Conservation (phyloP, 92 coral and sea anemone genomes). For the Umimayanthus chanpuru region DNA sequence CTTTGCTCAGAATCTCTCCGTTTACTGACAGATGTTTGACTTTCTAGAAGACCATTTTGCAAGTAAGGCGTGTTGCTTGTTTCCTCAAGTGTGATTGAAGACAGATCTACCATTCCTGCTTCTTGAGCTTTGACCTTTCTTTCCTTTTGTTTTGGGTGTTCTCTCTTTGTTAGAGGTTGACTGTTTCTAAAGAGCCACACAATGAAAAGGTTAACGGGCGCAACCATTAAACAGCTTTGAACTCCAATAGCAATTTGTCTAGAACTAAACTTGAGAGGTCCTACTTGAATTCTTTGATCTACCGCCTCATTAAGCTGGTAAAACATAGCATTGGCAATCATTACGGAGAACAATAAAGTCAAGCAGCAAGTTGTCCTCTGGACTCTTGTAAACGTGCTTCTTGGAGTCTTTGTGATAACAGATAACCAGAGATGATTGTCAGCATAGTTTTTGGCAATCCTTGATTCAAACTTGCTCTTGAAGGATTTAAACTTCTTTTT, state of each 20-base stretch:
- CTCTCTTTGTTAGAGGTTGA: not conserved
- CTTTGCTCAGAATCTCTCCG: not conserved
- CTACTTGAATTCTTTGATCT: slow-evolving; percentile 75
- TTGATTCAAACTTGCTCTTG: slow-evolving; percentile 51
- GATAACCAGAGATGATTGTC: slow-evolving; percentile 86
- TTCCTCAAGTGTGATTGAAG: not conserved
- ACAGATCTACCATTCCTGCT: not conserved
- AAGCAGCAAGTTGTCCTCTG: slow-evolving; percentile 86
- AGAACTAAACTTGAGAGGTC: slow-evolving; percentile 81
- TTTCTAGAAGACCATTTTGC: not conserved
- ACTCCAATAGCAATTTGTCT: slow-evolving; percentile 75
- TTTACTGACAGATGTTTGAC: not conserved
- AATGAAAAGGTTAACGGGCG: slow-evolving; percentile 71
- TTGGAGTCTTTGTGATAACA: slow-evolving; percentile 76
- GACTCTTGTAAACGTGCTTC: slow-evolving; percentile 72
- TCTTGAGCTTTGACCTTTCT: not conserved
- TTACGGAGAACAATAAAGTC: slow-evolving; percentile 66
- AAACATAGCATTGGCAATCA: slow-evolving; percentile 88
- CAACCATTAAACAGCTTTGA: slow-evolving; percentile 70
- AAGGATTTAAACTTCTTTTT: slow-evolving; percentile 53
- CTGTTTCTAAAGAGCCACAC: slow-evolving; percentile 72
- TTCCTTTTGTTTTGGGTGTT: not conserved
- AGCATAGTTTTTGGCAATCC: slow-evolving; percentile 60
- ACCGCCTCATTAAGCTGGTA: slow-evolving; percentile 63
- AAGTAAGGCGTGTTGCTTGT: not conserved